Percentiles rank a stretch among this genome's conserved stretches.
Evolutionary conservation across 2,888 invertebrate species (phyloP).

Genomic region (Tachystola acroxantha): DNA sequence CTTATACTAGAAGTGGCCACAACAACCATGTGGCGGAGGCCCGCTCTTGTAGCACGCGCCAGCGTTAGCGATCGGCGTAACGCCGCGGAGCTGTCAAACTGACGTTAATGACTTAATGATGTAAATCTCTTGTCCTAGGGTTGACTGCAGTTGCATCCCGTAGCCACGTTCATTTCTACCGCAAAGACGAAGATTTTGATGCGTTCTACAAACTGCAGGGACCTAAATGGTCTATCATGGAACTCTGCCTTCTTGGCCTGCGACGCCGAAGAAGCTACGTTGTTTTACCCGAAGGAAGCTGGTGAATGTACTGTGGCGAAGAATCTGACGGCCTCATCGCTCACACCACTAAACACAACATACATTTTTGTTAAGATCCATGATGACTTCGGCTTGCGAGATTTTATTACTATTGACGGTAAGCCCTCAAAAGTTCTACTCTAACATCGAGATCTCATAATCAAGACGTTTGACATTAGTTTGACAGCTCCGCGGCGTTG

Average conservation of each 20-base stretch:
- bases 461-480: too few species aligned
- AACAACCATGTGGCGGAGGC: too few species aligned
- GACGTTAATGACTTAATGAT: too few species aligned
- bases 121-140: too few species aligned
- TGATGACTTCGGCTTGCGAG: slow-evolving; percentile 31
- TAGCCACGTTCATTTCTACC: slow-evolving; percentile 21
- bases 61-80: too few species aligned
- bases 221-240: slow-evolving; percentile 23
- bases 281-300: slow-evolving; percentile 33
- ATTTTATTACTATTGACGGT: slow-evolving; percentile 45
- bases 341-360: slow-evolving; percentile 19
- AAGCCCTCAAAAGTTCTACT: too few species aligned
- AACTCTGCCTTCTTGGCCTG: slow-evolving; percentile 29
- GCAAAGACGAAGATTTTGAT: slow-evolving; percentile 35
- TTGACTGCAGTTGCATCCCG: background rate
- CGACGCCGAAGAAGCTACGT: slow-evolving; percentile 33
- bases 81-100: too few species aligned
- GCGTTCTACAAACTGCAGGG: slow-evolving; percentile 43
- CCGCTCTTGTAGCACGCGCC: too few species aligned
- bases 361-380: slow-evolving; percentile 38
- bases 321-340: slow-evolving; percentile 21
- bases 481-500: too few species aligned
- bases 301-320: slow-evolving; percentile 34
- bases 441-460: too few species aligned
- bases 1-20: too few species aligned